A percentile compares a stretch with the other conserved stretches of the same genome.
phyloP scores from a whole-genome alignment of 2,113 vertebrate species.

The Papio anubis region DNA sequence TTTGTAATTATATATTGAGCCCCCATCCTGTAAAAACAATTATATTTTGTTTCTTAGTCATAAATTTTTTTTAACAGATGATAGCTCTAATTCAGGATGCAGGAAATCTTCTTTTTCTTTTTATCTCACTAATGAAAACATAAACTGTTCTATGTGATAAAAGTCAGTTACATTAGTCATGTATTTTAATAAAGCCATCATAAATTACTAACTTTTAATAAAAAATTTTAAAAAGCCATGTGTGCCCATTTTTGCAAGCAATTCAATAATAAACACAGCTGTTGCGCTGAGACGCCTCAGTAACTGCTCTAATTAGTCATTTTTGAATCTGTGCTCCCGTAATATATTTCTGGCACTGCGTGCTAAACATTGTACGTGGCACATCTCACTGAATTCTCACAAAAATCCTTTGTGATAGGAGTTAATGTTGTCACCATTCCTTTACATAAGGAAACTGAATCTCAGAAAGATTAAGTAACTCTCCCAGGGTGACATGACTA shows the following conservation, averaged over 20 bases:
- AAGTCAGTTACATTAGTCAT: not conserved
- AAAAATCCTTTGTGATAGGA: not conserved
- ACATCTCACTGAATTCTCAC: not conserved
- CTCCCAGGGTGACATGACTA: not conserved
- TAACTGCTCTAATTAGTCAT: not conserved
- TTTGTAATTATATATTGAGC: not conserved
- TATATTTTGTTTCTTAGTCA: not conserved
- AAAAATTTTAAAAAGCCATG: constrained; percentile 14
- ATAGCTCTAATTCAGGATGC: not conserved
- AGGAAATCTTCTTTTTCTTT: not conserved
- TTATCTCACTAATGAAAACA: not conserved
- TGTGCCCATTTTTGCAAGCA: not conserved
- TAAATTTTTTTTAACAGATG: not conserved
- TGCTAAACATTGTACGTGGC: not conserved
- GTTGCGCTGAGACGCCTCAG: not conserved
- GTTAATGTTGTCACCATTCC: not conserved
- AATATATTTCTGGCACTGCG: not conserved
- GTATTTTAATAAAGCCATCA: constrained; percentile 2
- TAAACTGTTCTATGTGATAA: not conserved
- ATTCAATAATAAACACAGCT: not conserved
- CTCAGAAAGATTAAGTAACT: not conserved
- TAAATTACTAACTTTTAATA: constrained; percentile 32
- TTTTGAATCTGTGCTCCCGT: not conserved
- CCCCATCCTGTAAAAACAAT: not conserved
- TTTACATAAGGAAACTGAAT: not conserved